A percentile compares a stretch with the other conserved stretches of the same genome.
Conservation (phyloP, 2,113 vertebrate species). For the sheep (Ovis aries) region ARS-UI_Ramb_v3.0 NC_056054.1:81573001-81573500, state of each 20-base stretch:
- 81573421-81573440: background rate
- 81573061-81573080: background rate
- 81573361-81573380: background rate
- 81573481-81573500: background rate
- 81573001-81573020: background rate
- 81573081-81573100: background rate
- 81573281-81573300: background rate
- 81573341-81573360: background rate
- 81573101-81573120: background rate
- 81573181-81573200: background rate
- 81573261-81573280: background rate
- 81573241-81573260: background rate
- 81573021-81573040: rapidly evolving
- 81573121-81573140: background rate
- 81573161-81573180: background rate
- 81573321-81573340: background rate
- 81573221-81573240: background rate
- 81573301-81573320: background rate
- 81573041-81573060: background rate
- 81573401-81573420: background rate
- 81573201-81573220: background rate
- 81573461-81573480: background rate
- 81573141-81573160: background rate
- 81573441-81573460: background rate
- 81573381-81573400: background rate